Conservation (phyloP, 2,797 vertebrate species). For the Synaphobranchus kaupii region DNA sequence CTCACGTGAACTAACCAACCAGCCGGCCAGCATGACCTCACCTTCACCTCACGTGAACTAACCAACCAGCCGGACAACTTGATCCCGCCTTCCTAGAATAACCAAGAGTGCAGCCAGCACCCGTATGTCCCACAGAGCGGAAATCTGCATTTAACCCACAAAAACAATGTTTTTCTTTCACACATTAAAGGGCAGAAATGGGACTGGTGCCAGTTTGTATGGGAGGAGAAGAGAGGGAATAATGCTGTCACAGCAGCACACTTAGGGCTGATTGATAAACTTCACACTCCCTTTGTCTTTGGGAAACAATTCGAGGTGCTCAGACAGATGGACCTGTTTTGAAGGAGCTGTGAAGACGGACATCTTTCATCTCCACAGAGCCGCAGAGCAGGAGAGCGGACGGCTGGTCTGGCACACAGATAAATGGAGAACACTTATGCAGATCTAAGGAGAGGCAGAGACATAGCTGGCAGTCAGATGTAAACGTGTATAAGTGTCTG, state of each 20-base stretch:
- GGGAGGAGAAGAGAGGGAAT: neutral
- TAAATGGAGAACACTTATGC: neutral
- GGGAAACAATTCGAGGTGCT: conserved; percentile 33
- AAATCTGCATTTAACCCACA: neutral
- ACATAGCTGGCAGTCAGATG: neutral
- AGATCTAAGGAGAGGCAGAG: neutral
- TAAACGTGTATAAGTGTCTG: neutral
- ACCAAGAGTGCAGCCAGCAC: too few relatives aligned
- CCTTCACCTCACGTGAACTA: neutral
- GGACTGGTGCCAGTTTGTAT: neutral
- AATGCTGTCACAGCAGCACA: conserved; percentile 29
- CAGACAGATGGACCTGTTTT: conserved; percentile 39
- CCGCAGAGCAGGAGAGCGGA: neutral
- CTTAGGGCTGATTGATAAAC: conserved; percentile 38
- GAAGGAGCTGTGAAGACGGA: conserved; percentile 30
- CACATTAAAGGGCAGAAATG: conserved; percentile 15
- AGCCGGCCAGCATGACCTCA: neutral
- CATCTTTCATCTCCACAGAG: conserved; percentile 27
- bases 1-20: neutral
- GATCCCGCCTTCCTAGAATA: neutral
- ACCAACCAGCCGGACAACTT: neutral
- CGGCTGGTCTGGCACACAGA: neutral
- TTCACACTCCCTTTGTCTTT: conserved; percentile 34
- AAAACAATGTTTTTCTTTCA: neutral
- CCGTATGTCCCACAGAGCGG: too few relatives aligned